Conservation (phyloP, 2,113 vertebrate species). For the Origma solitaria region DNA sequence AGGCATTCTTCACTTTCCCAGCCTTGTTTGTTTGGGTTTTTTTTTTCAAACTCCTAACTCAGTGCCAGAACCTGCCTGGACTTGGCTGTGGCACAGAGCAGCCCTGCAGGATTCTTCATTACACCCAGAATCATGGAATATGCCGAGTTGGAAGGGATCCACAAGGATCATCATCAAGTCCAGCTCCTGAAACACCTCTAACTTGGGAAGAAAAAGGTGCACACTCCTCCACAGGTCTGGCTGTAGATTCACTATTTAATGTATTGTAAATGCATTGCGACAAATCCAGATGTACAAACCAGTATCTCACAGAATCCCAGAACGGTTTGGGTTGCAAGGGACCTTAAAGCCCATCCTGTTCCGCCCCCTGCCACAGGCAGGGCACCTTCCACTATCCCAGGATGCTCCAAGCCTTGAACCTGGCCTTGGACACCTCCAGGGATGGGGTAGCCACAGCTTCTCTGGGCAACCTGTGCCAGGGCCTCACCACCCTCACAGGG, state of each 20-base stretch:
- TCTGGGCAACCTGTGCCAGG: not conserved
- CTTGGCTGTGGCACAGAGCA: not conserved
- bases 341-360: not conserved
- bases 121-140: not conserved
- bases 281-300: not conserved
- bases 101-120: not conserved
- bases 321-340: not conserved
- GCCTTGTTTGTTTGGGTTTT: not conserved
- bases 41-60: not conserved
- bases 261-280: conserved; percentile 16
- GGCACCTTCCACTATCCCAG: not conserved
- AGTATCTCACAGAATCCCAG: not conserved
- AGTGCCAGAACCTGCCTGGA: not conserved
- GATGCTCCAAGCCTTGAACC: not conserved
- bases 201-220: not conserved
- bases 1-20: not conserved
- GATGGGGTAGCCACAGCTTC: not conserved
- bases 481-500: no score
- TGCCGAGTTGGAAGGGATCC: not conserved
- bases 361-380: not conserved
- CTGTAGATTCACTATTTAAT: not conserved
- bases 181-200: not conserved
- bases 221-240: not conserved
- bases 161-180: not conserved
- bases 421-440: not conserved